Evolutionary conservation across 2,797 vertebrate genomes (phyloP).

Genomic region (Pseudochirops corinnae): DNA sequence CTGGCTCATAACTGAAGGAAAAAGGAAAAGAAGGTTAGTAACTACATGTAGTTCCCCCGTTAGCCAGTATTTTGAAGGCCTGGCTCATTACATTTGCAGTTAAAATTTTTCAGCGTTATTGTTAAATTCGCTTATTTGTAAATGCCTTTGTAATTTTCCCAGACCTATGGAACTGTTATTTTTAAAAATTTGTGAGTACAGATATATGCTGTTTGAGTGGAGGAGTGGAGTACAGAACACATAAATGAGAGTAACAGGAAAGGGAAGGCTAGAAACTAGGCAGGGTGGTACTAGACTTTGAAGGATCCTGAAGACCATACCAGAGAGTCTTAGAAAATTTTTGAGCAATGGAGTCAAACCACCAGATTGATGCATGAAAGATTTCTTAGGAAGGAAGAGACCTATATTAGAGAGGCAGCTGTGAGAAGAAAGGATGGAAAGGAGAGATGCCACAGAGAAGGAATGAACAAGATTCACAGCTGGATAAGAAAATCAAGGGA

Average conservation of each 20-base stretch:
- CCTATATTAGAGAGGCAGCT: not conserved
- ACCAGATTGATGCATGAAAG: not conserved
- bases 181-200: not conserved
- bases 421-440: not conserved
- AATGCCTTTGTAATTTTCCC: not conserved
- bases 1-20: slow-evolving; percentile 94
- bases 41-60: not conserved
- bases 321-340: not conserved
- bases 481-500: not conserved
- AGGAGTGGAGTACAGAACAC: not conserved
- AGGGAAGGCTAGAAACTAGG: not conserved
- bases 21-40: slow-evolving; percentile 56
- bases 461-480: not conserved
- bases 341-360: not conserved
- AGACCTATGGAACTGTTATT: not conserved
- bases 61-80: not conserved
- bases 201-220: too few relatives aligned
- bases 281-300: not conserved
- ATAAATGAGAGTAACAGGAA: not conserved
- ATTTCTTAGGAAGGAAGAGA: not conserved
- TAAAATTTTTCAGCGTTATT: not conserved
- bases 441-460: not conserved
- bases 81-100: not conserved
- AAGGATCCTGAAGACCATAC: not conserved
- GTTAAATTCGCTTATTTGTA: not conserved